Percentiles rank a stretch among this genome's conserved stretches.
Evolutionary conservation across 2,797 vertebrate genomes (phyloP).

Genomic region (Leucoraja ocellata): DNA sequence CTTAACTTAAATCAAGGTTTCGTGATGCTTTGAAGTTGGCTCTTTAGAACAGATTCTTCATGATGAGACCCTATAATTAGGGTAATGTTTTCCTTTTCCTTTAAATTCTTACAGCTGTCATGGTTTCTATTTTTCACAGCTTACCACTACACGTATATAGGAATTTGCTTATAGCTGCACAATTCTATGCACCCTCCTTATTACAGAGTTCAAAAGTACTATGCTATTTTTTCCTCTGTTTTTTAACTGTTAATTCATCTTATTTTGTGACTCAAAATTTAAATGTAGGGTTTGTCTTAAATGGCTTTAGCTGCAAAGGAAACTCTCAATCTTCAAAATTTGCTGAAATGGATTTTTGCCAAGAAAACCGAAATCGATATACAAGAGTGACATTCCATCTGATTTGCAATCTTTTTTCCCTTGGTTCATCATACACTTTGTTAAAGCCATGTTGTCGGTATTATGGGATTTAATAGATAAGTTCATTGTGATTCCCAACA

Average conservation of each 20-base stretch:
- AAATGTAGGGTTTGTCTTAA: neutral
- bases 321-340: neutral
- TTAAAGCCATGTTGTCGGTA: neutral
- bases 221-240: neutral
- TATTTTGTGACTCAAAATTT: neutral
- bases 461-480: neutral
- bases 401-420: neutral
- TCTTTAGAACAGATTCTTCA: neutral
- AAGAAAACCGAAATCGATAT: neutral
- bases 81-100: neutral
- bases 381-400: neutral
- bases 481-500: neutral
- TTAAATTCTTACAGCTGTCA: neutral
- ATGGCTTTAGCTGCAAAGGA: too few species aligned
- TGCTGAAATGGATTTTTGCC: neutral
- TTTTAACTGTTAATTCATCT: neutral
- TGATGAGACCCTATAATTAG: neutral
- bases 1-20: too few species aligned
- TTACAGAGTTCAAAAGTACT: neutral
- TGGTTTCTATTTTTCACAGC: neutral
- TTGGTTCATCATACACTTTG: neutral
- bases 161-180: neutral
- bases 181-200: neutral
- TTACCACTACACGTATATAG: neutral
- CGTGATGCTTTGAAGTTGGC: neutral